Percentiles rank a stretch among this genome's conserved stretches.
Conservation (phyloP, 2,113 vertebrate genomes). For the Vombatus ursinus region DNA sequence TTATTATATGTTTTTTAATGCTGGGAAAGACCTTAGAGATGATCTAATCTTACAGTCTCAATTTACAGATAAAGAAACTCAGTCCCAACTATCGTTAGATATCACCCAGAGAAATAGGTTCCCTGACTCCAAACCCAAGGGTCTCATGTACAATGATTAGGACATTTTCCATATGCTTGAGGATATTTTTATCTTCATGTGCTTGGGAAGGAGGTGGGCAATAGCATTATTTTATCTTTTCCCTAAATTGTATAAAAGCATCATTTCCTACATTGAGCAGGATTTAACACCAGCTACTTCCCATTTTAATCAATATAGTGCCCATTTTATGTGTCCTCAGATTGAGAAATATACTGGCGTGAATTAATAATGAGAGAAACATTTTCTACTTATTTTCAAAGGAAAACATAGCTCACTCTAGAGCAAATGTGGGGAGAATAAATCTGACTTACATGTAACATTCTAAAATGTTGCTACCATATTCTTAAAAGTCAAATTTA, state of each 20-base stretch:
- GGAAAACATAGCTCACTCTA: background rate
- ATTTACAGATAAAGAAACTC: background rate
- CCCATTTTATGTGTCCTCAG: slow-evolving; percentile 17
- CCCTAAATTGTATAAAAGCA: background rate
- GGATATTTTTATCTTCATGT: slow-evolving; percentile 24
- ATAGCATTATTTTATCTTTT: slow-evolving; percentile 25
- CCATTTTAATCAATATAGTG: background rate
- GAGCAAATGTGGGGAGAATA: background rate
- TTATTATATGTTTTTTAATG: background rate
- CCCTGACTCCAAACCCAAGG: background rate
- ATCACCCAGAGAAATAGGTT: background rate
- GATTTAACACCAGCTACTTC: background rate
- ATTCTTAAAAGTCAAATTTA: slow-evolving; percentile 30
- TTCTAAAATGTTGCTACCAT: background rate
- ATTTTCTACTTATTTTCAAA: background rate
- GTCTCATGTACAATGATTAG: background rate
- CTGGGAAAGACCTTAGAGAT: background rate
- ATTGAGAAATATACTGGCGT: slow-evolving; percentile 4
- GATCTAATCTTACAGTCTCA: background rate
- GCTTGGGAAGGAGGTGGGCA: background rate
- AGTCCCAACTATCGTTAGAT: background rate
- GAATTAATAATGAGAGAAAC: background rate
- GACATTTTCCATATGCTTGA: background rate
- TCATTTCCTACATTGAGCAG: background rate
- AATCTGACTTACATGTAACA: background rate